phyloP scores from a whole-genome alignment of 2,113 vertebrate genomes.

The Nicator chloris region DNA sequence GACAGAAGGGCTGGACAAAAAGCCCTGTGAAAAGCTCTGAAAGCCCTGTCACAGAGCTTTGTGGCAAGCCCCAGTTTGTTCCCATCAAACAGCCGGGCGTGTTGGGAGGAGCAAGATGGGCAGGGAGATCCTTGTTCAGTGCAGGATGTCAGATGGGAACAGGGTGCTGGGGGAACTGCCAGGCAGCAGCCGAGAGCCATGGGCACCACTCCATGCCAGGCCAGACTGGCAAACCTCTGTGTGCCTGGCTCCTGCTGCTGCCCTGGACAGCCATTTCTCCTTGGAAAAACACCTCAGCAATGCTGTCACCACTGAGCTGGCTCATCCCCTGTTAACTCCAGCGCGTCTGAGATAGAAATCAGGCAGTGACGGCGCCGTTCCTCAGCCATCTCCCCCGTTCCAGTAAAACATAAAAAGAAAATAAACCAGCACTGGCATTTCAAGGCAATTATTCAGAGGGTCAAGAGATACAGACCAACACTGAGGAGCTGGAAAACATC shows the following conservation, averaged over 20 bases:
- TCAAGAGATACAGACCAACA: neutral
- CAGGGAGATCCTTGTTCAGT: fast-evolving
- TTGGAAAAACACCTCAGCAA: neutral
- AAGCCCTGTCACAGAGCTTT: fast-evolving
- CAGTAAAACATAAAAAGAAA: constrained; percentile 16
- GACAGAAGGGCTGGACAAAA: neutral
- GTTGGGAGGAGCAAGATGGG: neutral
- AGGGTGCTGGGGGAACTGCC: neutral
- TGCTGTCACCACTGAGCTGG: neutral
- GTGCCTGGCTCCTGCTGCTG: neutral
- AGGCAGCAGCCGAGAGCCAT: fast-evolving
- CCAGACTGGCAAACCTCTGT: neutral
- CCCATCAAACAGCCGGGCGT: neutral
- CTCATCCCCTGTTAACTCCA: neutral
- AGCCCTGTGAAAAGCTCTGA: neutral
- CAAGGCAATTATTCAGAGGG: constrained; percentile 40
- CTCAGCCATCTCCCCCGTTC: neutral
- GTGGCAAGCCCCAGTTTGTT: neutral
- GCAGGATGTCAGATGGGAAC: fast-evolving
- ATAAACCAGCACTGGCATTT: constrained; percentile 12
- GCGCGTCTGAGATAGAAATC: neutral
- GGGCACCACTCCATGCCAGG: neutral
- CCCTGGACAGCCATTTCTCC: neutral
- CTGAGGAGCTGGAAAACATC: constrained; percentile 35
- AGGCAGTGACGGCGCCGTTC: neutral